phyloP scores from a whole-genome alignment of 2,113 vertebrate genomes.

The Leptosomus discolor region DNA sequence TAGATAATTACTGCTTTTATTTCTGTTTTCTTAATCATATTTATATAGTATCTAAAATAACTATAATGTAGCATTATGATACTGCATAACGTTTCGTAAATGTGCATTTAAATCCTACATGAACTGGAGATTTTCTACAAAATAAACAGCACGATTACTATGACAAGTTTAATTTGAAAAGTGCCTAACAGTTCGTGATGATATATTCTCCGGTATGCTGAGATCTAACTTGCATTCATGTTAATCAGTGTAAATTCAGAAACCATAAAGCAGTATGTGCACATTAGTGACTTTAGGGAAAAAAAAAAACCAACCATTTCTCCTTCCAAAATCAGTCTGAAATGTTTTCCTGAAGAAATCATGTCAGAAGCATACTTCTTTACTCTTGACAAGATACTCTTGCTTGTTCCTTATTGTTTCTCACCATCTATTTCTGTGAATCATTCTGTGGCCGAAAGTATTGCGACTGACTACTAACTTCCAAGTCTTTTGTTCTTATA shows the following conservation, averaged over 20 bases:
- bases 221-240: neutral
- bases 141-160: conserved; percentile 13
- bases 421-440: neutral
- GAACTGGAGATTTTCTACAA: neutral
- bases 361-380: neutral
- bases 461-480: neutral
- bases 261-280: neutral
- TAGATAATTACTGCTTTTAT: conserved; percentile 39
- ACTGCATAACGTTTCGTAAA: conserved; percentile 8
- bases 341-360: neutral
- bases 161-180: conserved; percentile 49
- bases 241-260: conserved; percentile 40
- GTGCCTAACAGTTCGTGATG: conserved; percentile 13
- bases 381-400: neutral
- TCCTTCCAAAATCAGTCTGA: neutral
- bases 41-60: neutral
- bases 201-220: neutral
- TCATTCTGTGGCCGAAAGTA: accelerated
- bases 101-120: neutral
- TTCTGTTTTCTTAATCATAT: conserved; percentile 42
- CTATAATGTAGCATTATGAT: neutral
- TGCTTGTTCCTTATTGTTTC: neutral
- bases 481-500: neutral
- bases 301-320: neutral
- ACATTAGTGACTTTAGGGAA: neutral